Evolutionary conservation across 2,888 invertebrate species (phyloP), one percentile per base, ranked within the genome.

Genomic region (Oasisia sp.): DNA sequence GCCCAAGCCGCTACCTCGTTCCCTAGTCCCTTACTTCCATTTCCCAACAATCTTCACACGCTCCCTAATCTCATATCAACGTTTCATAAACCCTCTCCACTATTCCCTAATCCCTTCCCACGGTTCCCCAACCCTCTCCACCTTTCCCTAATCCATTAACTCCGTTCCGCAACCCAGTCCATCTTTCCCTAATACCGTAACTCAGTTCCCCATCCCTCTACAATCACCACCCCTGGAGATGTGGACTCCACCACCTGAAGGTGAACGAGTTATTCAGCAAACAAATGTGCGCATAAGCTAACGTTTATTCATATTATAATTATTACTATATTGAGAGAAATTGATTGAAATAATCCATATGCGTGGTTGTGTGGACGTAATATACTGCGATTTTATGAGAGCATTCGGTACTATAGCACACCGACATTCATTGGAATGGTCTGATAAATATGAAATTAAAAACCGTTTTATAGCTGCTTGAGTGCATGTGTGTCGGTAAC

Each of bases 391-490:
- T 74, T 74, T 74, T 74, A 74, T 74, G 27, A 74, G 3, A 74
- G 1, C 74, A n/a, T 74, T 74, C 74, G 74, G 27, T 74, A 27
- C 19, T 19, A 74, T 74, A 0, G 27, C 74, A 14, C 27, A n/a
- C 74, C 27, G 27, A n/a, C 74, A n/a, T n/a, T 74, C 74, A 74
- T 74, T n/a, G 74, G 14, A 74, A 19, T 27, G 27, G 74, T 27
- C n/a, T 74, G 74, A 74, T 74, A 74, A 74, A 74, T 74, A 74
- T 74, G 74, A 74, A 74, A 74, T n/a, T 27, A 74, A 74, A 74
- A 74, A 74, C 74, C 74, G 50, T 14, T 50, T 50, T 50, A 50
- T 50, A 50, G 50, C 50, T 50, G 50, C 50, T 50, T 50, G 50
- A 50, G 50, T 50, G 50, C 50, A 50, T 8, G 50, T 12, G 50